These are phyloP conservation scores for Rotaria sp. DNA, from an alignment of 2,888 invertebrate species.

Conservation along the genomic window DNA sequence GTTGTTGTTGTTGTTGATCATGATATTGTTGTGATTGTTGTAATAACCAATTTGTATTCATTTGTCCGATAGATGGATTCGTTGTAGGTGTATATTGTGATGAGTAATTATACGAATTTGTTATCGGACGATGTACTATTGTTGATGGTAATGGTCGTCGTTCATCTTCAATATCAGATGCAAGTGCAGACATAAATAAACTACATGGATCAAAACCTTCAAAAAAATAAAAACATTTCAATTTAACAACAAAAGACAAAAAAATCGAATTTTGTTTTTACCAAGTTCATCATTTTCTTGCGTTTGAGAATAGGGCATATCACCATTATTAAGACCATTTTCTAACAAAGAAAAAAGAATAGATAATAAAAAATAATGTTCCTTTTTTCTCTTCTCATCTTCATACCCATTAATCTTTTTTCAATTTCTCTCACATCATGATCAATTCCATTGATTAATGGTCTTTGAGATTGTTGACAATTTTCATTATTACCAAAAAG, in stretches of 20 bases:
- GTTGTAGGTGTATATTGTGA: not conserved
- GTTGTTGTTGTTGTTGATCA: constrained; percentile 6
- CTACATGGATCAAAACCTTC: constrained; percentile 28
- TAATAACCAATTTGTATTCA: not conserved
- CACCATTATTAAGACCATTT: constrained; percentile 16
- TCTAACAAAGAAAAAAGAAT: not conserved
- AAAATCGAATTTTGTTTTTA: not conserved
- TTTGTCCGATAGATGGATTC: not conserved
- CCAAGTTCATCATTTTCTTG: constrained; percentile 28
- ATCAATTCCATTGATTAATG: not conserved
- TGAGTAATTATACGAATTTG: not conserved
- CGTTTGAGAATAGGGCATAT: not conserved
- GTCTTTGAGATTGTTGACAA: constrained; percentile 3
- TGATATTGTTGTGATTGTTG: not conserved
- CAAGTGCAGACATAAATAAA: constrained; percentile 26
- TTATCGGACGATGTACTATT: not conserved
- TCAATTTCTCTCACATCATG: not conserved
- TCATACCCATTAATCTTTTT: constrained; percentile 10
- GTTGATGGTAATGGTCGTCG: not conserved
- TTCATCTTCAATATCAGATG: constrained; percentile 29
- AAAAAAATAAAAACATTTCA: not conserved
- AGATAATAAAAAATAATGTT: not conserved
- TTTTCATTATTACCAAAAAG: constrained; percentile 1
- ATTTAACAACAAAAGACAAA: not conserved
- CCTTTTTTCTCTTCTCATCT: too few relatives aligned